A percentile compares a stretch with the other conserved stretches of the same genome.
Conservation (phyloP, 2,113 vertebrate genomes). For the Pseudorectes ferrugineus region DNA sequence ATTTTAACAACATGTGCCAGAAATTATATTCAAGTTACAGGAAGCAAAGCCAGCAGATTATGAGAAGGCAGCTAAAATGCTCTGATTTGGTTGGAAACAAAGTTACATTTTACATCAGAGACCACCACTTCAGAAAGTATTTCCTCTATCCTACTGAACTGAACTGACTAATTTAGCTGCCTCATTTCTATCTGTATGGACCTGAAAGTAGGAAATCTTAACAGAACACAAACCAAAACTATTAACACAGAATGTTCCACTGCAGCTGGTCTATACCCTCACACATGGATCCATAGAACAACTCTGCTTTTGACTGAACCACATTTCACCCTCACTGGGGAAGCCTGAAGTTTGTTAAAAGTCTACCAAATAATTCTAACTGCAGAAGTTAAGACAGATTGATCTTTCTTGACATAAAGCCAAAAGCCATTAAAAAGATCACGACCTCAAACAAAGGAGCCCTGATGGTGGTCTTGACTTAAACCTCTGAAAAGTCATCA, state of each 20-base stretch:
- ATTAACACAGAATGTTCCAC: not conserved
- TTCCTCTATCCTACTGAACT: not conserved
- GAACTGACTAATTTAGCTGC: not conserved
- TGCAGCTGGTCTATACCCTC: not conserved
- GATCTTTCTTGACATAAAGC: not conserved
- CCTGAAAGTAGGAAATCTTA: not conserved
- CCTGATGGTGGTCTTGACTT: not conserved
- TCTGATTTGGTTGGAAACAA: not conserved
- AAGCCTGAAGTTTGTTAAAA: not conserved
- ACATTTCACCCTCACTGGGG: not conserved
- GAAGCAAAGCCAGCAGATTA: not conserved
- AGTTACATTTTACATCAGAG: not conserved
- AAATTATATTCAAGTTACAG: not conserved
- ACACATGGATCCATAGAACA: rapidly evolving
- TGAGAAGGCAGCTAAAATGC: not conserved
- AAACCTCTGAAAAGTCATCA: not conserved
- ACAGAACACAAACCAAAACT: not conserved
- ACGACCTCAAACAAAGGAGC: not conserved
- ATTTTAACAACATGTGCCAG: not conserved
- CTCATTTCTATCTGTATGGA: not conserved
- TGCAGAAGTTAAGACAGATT: not conserved
- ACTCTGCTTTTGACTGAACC: not conserved
- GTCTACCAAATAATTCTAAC: not conserved
- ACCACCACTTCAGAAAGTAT: not conserved
- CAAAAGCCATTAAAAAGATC: not conserved